Percentiles rank a stretch among this genome's conserved stretches.
Evolutionary conservation across 92 coral and sea anemone genomes (phyloP).

Genomic region (Pocillopora meandrina): DNA sequence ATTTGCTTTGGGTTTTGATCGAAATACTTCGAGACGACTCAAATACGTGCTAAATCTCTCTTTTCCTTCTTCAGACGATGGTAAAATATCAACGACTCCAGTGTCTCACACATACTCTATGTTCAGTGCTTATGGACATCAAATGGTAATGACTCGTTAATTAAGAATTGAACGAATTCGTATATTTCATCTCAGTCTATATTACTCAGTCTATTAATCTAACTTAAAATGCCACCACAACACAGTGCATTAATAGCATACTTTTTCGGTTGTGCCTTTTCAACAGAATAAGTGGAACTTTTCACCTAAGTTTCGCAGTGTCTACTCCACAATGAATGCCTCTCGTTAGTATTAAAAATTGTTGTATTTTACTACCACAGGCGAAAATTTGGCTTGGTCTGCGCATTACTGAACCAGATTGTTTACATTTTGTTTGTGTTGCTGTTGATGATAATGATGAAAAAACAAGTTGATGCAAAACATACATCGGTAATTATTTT

Average conservation of each 20-base stretch:
- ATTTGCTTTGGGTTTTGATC: not conserved
- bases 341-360: no score
- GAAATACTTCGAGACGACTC: not conserved
- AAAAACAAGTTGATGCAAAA: conserved; percentile 56
- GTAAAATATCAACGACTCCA: conserved; percentile 85
- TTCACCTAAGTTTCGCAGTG: not conserved
- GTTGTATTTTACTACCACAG: conserved; percentile 19
- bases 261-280: no score
- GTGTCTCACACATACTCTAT: conserved; percentile 82
- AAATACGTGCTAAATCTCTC: no score
- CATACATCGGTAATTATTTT: not conserved
- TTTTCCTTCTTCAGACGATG: conserved; percentile 66
- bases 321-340: no score
- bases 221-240: not conserved
- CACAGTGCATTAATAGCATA: no score
- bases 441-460: conserved; percentile 66
- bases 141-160: conserved; percentile 52
- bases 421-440: conserved; percentile 70
- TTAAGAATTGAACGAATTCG: no score
- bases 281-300: not conserved
- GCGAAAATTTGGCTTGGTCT: conserved; percentile 90
- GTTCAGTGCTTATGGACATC: conserved; percentile 87
- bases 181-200: no score
- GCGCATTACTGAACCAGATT: conserved; percentile 80
- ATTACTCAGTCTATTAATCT: not conserved